Evolutionary conservation across 2,888 invertebrate species (phyloP).

Genomic region (Caenorhabditis sp.): DNA sequence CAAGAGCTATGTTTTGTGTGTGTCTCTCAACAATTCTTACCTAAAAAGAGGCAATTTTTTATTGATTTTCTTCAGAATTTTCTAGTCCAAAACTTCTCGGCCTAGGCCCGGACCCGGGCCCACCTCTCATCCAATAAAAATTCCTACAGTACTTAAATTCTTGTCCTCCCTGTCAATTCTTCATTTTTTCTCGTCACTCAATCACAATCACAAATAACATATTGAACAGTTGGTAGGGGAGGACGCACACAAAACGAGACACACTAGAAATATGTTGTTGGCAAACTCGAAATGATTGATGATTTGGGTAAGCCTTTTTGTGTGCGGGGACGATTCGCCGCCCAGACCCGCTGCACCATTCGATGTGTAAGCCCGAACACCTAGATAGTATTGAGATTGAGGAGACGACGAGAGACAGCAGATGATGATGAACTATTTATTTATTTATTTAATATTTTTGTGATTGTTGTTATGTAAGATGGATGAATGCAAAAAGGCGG

Average conservation of each 20-base stretch:
- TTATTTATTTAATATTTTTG: constrained; percentile 1
- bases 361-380: not conserved
- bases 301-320: not conserved
- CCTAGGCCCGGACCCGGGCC: too few relatives aligned
- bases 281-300: constrained; percentile 1
- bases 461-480: not conserved
- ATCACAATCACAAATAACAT: not conserved
- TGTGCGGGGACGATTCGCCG: not conserved
- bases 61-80: too few relatives aligned
- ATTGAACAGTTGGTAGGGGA: not conserved
- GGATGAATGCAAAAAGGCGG: not conserved
- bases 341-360: not conserved
- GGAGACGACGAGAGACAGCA: not conserved
- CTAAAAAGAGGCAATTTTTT: too few relatives aligned
- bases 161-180: not conserved
- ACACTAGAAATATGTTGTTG: constrained; percentile 1
- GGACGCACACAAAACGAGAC: too few relatives aligned
- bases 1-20: too few relatives aligned
- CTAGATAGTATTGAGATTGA: not conserved
- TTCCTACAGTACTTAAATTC: not conserved
- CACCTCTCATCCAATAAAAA: not conserved
- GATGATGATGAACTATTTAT: constrained; percentile 1
- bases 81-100: too few relatives aligned
- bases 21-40: too few relatives aligned
- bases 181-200: not conserved